Base-by-base conservation (phyloP, 2,888 invertebrate genomes). In the Epistrophe eligans region DNA sequence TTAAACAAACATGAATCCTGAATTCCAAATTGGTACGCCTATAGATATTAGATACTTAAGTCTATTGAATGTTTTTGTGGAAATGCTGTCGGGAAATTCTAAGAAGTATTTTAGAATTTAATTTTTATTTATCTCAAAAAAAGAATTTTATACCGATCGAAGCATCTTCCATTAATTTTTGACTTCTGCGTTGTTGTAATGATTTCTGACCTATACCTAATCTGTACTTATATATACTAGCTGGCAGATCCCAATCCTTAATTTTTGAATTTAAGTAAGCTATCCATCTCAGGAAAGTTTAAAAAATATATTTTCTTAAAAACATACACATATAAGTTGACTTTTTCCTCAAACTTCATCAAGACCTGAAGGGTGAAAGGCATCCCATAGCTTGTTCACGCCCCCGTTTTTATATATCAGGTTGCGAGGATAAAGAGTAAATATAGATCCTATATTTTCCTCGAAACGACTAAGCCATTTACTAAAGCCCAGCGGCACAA, bases 401-500 rank as follows among this genome's bases (percentile, higher is more conserved):
- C 32, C n/a, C 1, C 19, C 15, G 15, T 17, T 28, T 38, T 50
- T 35, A 50, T 50, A 67, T 67, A 38, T 50, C 15, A 38, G 10
- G 9, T 17, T 50, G 0, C 15, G 17, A 19, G 5, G 62, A 13
- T 15, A 35, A 0, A 13, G 38, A 19, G 15, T 13, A 4, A 24
- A 3, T 2, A 6, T 60, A 17, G 60, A 40, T 55, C 4, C 40
- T 28, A 17, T 28, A 17, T 35, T 15, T 48, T 48, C 35, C 13
- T 13, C 15, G 13, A n/a, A 40, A 40, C 32, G 17, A 19, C 43
- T 35, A 72, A 50, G 17, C 74, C 55, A 66, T 76, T 57, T 76
- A 66, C 52, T 35, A 80, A 38, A 79, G 57, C 74, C 79, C 70
- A 24, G 24, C 24, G 24, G 24, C 24, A 24, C 1, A 24, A 32